These are phyloP conservation scores for Entomobrya multifasciata DNA, from an alignment of 2,888 invertebrate species.

Conservation along the genomic window DNA sequence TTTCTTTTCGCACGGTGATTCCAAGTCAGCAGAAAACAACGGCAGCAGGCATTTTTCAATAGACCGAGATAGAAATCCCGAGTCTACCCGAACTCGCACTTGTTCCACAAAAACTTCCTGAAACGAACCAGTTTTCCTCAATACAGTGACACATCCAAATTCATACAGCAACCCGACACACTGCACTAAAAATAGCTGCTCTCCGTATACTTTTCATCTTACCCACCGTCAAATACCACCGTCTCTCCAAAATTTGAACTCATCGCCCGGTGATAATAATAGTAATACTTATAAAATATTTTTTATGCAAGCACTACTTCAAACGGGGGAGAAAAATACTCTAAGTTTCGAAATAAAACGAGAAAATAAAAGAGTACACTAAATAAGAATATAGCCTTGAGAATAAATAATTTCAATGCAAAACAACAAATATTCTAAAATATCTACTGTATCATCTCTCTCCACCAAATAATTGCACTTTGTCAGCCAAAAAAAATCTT, in stretches of 20 bases:
- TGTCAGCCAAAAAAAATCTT: slow-evolving; percentile 44
- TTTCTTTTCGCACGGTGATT: slow-evolving; percentile 32
- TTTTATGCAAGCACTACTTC: slow-evolving; percentile 44
- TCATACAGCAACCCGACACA: slow-evolving; percentile 78
- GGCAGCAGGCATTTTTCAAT: slow-evolving; percentile 4
- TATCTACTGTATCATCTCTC: slow-evolving; percentile 5
- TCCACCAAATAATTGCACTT: background rate
- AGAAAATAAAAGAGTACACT: slow-evolving; percentile 3
- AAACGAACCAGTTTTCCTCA: slow-evolving; percentile 77
- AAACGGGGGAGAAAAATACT: background rate
- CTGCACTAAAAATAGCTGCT: slow-evolving; percentile 79
- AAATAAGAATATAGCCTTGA: background rate
- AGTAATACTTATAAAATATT: slow-evolving; percentile 52
- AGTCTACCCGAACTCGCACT: slow-evolving; percentile 76
- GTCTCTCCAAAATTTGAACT: slow-evolving; percentile 74
- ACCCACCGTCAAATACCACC: slow-evolving; percentile 73
- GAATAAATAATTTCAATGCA: slow-evolving; percentile 32
- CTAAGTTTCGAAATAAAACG: slow-evolving; percentile 10
- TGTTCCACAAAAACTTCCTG: slow-evolving; percentile 78
- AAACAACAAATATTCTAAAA: slow-evolving; percentile 30
- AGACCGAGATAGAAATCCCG: slow-evolving; percentile 61
- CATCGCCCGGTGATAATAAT: slow-evolving; percentile 73
- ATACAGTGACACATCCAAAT: slow-evolving; percentile 77
- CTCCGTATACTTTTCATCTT: slow-evolving; percentile 75
- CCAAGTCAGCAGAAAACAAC: background rate